Evolutionary conservation across 2,888 invertebrate genomes (phyloP), one percentile per base, ranked within the genome.

Genomic region (Mechanitis mazaeus): DNA sequence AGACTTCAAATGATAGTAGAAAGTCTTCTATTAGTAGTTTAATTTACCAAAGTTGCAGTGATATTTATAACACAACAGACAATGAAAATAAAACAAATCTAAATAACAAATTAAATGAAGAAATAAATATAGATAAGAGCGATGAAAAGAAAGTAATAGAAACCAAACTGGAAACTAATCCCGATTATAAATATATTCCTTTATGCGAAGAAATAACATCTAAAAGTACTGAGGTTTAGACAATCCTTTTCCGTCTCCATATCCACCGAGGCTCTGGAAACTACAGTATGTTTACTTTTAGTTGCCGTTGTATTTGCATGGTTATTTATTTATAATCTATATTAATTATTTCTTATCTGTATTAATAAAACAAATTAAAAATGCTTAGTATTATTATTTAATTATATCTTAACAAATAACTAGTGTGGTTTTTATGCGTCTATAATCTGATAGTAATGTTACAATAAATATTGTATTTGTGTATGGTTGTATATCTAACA

Each of bases 211-310:
- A 86, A 71, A 78, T 79, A 60, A 72, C 79, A 59, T 87, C 90
- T 38, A 90, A 87, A 78, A 87, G 83, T 73, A 91, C 91, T 67
- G 91, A 91, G 65, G 90, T 91, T 47, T 91, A 78, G 79, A 64
- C 65, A 69, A 74, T 31, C 60, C 54, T 58, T 58, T 60, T 55
- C 63, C 54, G 45, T 54, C 59, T 68, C 56, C 50, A 54, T 59
- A 45, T 46, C 54, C 61, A 54, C 59, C 62, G 67, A 64, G 58
- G 63, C 71, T 71, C 74, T 71, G 80, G 75, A 76, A 70, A 71
- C 69, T 79, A 81, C 82, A 85, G 88, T 88, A 89, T 87, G 87
- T 88, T 82, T 71, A 78, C 79, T 76, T 75, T 73, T 78, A 76
- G 74, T 73, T 72, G 71, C 80, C 74, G 71, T 72, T 76, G 71